A percentile compares a stretch with the other conserved stretches of the same genome.
phyloP scores from a whole-genome alignment of 2,888 invertebrate genomes.

The Hyppa rectilinea region DNA sequence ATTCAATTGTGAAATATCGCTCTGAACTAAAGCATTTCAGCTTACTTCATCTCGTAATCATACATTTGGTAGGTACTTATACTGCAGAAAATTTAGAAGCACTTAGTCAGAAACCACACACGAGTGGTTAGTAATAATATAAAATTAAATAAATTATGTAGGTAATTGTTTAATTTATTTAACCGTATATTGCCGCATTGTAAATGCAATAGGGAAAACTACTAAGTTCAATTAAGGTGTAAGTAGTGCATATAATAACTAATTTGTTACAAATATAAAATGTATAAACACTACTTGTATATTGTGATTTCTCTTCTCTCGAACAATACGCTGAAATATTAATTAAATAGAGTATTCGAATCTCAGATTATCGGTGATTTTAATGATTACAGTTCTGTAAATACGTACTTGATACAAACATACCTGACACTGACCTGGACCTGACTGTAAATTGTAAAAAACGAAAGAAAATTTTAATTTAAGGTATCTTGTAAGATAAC shows the following conservation, averaged over 20 bases:
- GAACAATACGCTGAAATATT: neutral
- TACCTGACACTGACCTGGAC: no score
- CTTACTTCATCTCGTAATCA: slow-evolving; percentile 4
- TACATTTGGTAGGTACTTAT: neutral
- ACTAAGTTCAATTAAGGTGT: neutral
- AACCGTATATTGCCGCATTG: slow-evolving; percentile 25
- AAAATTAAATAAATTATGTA: slow-evolving; percentile 10
- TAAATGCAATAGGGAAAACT: slow-evolving; percentile 37
- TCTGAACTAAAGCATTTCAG: slow-evolving; percentile 12
- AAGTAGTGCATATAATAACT: neutral
- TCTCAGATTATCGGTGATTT: no score
- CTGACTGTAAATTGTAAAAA: no score
- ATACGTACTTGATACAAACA: no score
- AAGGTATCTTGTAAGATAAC: no score
- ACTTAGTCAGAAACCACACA: neutral
- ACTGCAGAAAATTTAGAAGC: neutral
- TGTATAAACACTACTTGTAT: no score
- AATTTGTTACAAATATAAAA: no score
- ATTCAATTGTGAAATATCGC: slow-evolving; percentile 43
- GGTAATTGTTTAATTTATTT: no score
- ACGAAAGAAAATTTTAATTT: no score
- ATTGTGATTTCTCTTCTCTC: neutral
- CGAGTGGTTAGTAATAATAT: neutral
- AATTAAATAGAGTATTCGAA: neutral
- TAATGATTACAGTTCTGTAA: no score